Conservation (phyloP, 1,140 invertebrate species). For the Orius laevigatus region DNA sequence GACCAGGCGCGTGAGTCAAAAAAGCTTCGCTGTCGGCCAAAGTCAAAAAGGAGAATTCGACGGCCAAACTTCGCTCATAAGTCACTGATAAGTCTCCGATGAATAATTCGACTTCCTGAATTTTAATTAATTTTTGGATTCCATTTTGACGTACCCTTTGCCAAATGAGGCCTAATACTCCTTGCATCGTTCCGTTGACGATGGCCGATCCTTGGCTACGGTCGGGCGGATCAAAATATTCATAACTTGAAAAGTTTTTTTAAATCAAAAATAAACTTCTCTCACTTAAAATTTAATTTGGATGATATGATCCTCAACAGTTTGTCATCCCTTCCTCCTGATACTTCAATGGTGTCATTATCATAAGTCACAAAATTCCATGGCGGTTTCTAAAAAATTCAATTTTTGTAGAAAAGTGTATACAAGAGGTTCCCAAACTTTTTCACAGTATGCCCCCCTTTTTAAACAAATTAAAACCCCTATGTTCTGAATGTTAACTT, state of each 20-base stretch:
- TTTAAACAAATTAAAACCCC: too few relatives aligned
- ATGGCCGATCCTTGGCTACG: slow-evolving; percentile 45
- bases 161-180: slow-evolving; percentile 48
- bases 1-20: slow-evolving; percentile 46
- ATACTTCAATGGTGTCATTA: slow-evolving; percentile 37
- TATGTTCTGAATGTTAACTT: too few relatives aligned
- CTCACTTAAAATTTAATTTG: slow-evolving; percentile 46
- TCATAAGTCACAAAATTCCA: slow-evolving; percentile 53
- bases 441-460: too few relatives aligned
- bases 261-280: slow-evolving; percentile 3
- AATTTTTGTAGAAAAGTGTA: not conserved
- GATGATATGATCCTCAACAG: slow-evolving; percentile 38
- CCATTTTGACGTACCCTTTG: too few relatives aligned
- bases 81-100: slow-evolving; percentile 50
- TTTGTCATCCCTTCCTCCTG: slow-evolving; percentile 48
- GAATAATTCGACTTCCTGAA: slow-evolving; percentile 47
- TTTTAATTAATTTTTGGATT: too few relatives aligned
- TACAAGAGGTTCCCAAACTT: not conserved
- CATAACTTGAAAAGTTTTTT: slow-evolving; percentile 29
- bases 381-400: slow-evolving; percentile 41
- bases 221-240: slow-evolving; percentile 50
- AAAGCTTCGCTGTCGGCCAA: slow-evolving; percentile 53
- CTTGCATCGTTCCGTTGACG: slow-evolving; percentile 43
- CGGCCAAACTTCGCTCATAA: slow-evolving; percentile 42
- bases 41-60: slow-evolving; percentile 53